Conservation (phyloP, 1,140 invertebrate species). For the Drosophila setifemur region DNA sequence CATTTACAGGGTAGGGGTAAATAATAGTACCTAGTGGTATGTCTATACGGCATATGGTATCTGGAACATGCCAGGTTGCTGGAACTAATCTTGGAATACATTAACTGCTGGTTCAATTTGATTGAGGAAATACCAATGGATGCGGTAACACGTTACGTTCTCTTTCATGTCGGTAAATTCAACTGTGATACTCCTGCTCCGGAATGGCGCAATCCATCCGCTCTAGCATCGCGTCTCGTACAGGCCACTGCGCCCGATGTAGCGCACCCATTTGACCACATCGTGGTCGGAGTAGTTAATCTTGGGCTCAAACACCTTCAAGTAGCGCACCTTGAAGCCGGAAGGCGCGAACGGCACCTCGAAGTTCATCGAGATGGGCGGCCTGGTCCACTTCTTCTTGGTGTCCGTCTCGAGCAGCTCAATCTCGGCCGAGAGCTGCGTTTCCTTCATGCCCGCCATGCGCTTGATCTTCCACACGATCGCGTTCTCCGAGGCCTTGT, state of each 20-base stretch:
- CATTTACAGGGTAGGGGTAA: slow-evolving; percentile 55
- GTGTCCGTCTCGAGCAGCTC: slow-evolving; percentile 99
- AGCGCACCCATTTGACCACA: slow-evolving; percentile 99
- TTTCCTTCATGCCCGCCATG: slow-evolving; percentile 99
- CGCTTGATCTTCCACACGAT: slow-evolving; percentile 99
- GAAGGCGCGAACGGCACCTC: slow-evolving; percentile 99
- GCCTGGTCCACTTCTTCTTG: slow-evolving; percentile 99
- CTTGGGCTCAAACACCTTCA: slow-evolving; percentile 99
- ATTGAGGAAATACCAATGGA: slow-evolving; percentile 70
- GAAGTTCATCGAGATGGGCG: slow-evolving; percentile 99
- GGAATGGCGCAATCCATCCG: neutral
- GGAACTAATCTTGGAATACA: slow-evolving; percentile 74
- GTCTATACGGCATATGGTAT: slow-evolving; percentile 45
- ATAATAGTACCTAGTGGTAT: slow-evolving; percentile 69
- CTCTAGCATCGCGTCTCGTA: slow-evolving; percentile 98
- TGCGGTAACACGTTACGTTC: slow-evolving; percentile 32
- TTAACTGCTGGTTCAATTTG: slow-evolving; percentile 71
- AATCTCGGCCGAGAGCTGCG: slow-evolving; percentile 99
- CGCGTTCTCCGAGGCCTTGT: slow-evolving; percentile 99
- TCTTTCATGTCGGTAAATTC: slow-evolving; percentile 48
- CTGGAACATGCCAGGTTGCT: slow-evolving; percentile 11
- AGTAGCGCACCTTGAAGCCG: slow-evolving; percentile 98
- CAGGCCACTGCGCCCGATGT: slow-evolving; percentile 98
- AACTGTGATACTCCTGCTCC: slow-evolving; percentile 55
- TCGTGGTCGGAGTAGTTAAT: slow-evolving; percentile 99